Conservation (phyloP, 37 sponge, comb jelly and placozoan species). For the Mnemiopsis leidyi region DNA sequence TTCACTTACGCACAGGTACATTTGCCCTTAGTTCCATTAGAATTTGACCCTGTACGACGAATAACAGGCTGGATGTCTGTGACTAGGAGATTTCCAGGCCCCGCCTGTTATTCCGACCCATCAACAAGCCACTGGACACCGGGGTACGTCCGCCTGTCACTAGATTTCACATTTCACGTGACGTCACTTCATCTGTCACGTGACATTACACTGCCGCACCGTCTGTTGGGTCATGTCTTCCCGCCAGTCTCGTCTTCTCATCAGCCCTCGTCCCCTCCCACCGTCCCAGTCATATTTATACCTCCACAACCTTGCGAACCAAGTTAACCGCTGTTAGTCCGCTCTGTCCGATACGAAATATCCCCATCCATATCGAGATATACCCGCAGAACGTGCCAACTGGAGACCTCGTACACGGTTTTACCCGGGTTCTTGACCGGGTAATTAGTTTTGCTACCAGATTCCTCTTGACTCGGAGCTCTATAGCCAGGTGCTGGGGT, state of each 20-base stretch:
- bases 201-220: background rate
- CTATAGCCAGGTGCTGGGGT: background rate
- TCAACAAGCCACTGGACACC: background rate
- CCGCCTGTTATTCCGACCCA: background rate
- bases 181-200: background rate
- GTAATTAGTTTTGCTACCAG: background rate
- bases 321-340: too few species aligned
- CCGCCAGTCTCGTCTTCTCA: background rate
- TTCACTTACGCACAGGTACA: background rate
- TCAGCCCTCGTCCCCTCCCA: background rate
- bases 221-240: background rate
- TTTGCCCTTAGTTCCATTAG: background rate
- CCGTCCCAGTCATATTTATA: background rate
- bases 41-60: background rate
- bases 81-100: background rate
- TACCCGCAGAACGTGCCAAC: background rate
- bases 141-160: background rate
- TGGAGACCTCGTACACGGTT: background rate
- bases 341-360: too few species aligned
- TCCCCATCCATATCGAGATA: too few species aligned
- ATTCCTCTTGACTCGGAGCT: background rate
- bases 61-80: background rate
- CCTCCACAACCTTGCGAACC: background rate
- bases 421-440: background rate
- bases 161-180: background rate